Evolutionary conservation across 2,888 invertebrate genomes (phyloP), one percentile per base, ranked within the genome.

Genomic region (Baronia brevicornis): DNA sequence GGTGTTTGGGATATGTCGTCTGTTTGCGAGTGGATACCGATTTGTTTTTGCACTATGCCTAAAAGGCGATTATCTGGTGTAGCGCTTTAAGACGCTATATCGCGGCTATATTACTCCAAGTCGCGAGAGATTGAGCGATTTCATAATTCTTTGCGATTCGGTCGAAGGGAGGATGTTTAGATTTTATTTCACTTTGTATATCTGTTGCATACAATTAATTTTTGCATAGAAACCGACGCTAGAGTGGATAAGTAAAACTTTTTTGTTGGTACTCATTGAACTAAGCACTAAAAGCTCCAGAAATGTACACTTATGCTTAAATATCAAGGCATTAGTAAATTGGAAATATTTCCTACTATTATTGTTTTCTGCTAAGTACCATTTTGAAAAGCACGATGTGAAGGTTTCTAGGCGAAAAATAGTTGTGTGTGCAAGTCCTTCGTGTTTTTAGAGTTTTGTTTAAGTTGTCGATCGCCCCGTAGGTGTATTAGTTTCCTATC

Each of bases 1-100:
- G 72, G 73, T 74, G 77, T 70, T 73, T 78, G 79, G 79, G 79
- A 78, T 78, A 74, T 75, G 74, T 69, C 65, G 77, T 75, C 71
- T 70, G 68, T n/a, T 60, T 69, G 65, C 61, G 68, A 68, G 65
- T 61, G 50, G 46, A 51, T 46, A 29, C n/a, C n/a, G 40, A 42
- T 39, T 43, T 30, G 21, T 57, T 54, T 56, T 55, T 59, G 60
- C 54, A 59, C 56, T 59, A 49, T 50, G 51, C 54, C 49, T 53
- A 51, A 48, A 51, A 48, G 13, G 27, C 13, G 22, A 34, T 28
- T 28, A 28, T 23, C 28, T 23, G 28, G 23, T 34, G 31, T 13
- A 31, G 11, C 7, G 31, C 8, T n/a, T n/a, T n/a, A n/a, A n/a
- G n/a, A n/a, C n/a, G n/a, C n/a, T n/a, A n/a, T n/a, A n/a, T n/a